phyloP scores from a whole-genome alignment of 2,888 invertebrate species.

The Monopis laevigella region DNA sequence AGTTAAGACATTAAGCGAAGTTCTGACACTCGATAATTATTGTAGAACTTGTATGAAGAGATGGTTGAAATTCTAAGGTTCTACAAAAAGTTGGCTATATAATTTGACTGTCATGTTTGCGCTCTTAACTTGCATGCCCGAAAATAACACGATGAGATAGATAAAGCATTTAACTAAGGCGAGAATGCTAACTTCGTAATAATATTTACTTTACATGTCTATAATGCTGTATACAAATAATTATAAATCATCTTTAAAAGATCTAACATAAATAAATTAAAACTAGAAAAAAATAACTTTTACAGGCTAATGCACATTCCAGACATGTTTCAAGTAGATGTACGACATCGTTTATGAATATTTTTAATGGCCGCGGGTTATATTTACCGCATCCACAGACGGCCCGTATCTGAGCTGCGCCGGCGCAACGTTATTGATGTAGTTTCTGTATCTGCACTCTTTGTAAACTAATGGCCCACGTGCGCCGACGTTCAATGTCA shows the following conservation, averaged over 20 bases:
- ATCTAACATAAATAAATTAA: background rate
- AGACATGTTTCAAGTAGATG: constrained; percentile 1
- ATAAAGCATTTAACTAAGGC: too few relatives aligned
- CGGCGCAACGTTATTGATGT: constrained; percentile 29
- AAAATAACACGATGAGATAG: too few relatives aligned
- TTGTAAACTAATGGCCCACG: constrained; percentile 41
- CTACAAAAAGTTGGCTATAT: too few relatives aligned
- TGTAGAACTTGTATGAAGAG: too few relatives aligned
- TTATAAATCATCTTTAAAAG: too few relatives aligned
- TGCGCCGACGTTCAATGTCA: too few relatives aligned
- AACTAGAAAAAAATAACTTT: too few relatives aligned
- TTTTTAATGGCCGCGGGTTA: constrained; percentile 13
- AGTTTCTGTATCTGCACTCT: constrained; percentile 23
- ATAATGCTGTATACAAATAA: background rate
- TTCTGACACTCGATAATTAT: too few relatives aligned
- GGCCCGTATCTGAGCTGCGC: constrained; percentile 30
- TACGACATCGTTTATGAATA: constrained; percentile 9
- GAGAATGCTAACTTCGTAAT: background rate
- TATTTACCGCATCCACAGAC: constrained; percentile 27
- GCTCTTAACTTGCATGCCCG: too few relatives aligned
- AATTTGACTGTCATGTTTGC: too few relatives aligned
- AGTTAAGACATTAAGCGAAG: too few relatives aligned
- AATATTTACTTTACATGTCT: background rate
- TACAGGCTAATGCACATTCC: constrained; percentile 5
- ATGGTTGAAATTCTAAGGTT: too few relatives aligned